Percentiles rank a stretch among this genome's conserved stretches.
These are phyloP conservation scores for Pedetes capensis DNA, from an alignment of 2,113 vertebrate species.

Conservation along the genomic window DNA sequence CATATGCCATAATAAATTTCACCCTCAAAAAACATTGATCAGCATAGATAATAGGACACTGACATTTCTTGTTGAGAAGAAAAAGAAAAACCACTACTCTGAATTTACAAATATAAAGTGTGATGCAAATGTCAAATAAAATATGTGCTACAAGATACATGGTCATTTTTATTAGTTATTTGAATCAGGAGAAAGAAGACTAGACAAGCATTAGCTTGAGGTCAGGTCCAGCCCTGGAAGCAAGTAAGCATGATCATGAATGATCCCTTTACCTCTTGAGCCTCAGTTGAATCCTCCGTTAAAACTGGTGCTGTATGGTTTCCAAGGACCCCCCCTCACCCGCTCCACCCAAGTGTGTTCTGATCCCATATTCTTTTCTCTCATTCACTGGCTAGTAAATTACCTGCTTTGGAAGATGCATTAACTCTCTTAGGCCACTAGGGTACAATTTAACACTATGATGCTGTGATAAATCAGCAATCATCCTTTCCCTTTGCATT, in stretches of 20 bases:
- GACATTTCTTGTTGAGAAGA: neutral
- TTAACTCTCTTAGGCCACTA: conserved; percentile 11
- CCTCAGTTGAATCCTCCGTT: neutral
- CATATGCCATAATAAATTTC: conserved; percentile 48
- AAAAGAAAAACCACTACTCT: neutral
- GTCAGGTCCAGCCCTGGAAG: neutral
- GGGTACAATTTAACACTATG: conserved; percentile 27
- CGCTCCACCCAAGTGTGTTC: neutral
- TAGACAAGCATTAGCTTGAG: neutral
- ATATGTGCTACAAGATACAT: neutral
- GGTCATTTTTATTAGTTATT: neutral
- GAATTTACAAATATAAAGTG: neutral
- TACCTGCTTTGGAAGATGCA: conserved; percentile 44
- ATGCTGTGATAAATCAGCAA: conserved; percentile 30
- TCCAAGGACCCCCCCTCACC: neutral
- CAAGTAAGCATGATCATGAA: neutral
- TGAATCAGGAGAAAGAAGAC: neutral
- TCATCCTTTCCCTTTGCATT: neutral
- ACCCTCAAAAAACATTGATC: conserved; percentile 24
- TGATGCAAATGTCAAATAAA: neutral
- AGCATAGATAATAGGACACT: neutral
- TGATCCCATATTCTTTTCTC: neutral
- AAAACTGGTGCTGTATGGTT: neutral
- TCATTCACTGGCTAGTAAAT: neutral
- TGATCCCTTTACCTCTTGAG: neutral